Percentiles rank a stretch among this genome's conserved stretches.
Conservation (phyloP, 2,113 vertebrate genomes). For the Pluvianellus socialis region DNA sequence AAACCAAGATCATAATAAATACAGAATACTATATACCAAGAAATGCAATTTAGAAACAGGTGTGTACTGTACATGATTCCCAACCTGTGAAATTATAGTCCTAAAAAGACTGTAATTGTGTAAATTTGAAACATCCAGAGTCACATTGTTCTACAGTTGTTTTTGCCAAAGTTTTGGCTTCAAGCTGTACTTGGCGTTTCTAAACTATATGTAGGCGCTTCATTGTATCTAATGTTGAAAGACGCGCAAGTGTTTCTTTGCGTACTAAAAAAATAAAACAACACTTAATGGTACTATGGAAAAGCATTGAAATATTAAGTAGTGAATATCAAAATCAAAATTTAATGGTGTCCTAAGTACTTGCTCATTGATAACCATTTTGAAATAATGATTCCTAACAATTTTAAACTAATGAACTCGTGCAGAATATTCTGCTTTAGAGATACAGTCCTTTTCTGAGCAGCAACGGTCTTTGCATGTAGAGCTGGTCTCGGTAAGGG, state of each 20-base stretch:
- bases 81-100: not conserved
- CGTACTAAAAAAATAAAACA: not conserved
- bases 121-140: constrained; percentile 19
- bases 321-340: not conserved
- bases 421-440: not conserved
- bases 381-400: not conserved
- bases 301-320: not conserved
- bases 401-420: not conserved
- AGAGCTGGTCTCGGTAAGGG: not conserved
- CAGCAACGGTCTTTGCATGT: not conserved
- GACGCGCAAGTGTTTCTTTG: not conserved
- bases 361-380: not conserved
- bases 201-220: not conserved
- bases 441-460: not conserved
- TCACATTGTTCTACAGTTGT: not conserved
- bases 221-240: not conserved
- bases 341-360: not conserved
- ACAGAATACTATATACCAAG: not conserved
- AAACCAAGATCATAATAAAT: not conserved
- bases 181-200: not conserved
- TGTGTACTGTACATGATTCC: not conserved
- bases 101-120: not conserved
- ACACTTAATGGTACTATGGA: not conserved
- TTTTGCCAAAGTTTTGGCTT: constrained; percentile 27
- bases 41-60: constrained; percentile 15